phyloP scores from a whole-genome alignment of 2,113 vertebrate genomes.

The Sula dactylatra region DNA sequence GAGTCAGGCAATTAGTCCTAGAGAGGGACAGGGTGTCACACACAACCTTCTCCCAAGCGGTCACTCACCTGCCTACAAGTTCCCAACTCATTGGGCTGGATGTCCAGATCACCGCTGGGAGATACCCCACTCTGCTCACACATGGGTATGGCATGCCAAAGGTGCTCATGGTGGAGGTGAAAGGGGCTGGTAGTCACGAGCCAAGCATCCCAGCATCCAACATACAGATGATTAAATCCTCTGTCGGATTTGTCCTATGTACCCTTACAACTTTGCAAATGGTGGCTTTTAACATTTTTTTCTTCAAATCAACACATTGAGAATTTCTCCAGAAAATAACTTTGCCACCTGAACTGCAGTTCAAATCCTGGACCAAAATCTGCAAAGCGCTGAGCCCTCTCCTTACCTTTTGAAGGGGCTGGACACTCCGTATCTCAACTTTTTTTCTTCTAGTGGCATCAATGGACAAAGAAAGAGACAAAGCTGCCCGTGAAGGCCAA shows the following conservation, averaged over 20 bases:
- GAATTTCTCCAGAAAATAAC: neutral
- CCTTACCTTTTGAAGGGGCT: neutral
- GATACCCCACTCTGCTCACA: neutral
- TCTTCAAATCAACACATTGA: neutral
- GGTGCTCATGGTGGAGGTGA: neutral
- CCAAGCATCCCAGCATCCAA: neutral
- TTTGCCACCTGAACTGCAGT: neutral
- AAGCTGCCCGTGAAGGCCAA: neutral
- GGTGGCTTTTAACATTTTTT: neutral
- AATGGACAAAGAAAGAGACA: neutral
- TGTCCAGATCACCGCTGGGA: neutral
- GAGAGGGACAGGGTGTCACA: neutral
- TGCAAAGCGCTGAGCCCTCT: neutral
- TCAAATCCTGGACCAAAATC: neutral
- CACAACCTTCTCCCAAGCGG: accelerated
- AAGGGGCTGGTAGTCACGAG: neutral
- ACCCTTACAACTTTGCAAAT: neutral
- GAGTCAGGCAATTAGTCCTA: neutral
- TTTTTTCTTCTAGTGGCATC: neutral
- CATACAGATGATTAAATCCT: neutral
- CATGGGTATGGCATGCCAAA: neutral
- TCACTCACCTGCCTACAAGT: neutral
- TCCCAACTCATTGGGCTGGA: accelerated
- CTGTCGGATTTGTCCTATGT: neutral
- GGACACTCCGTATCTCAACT: neutral